Evolutionary conservation across 1,140 invertebrate species (phyloP).

Genomic region (Drosophila athabasca): DNA sequence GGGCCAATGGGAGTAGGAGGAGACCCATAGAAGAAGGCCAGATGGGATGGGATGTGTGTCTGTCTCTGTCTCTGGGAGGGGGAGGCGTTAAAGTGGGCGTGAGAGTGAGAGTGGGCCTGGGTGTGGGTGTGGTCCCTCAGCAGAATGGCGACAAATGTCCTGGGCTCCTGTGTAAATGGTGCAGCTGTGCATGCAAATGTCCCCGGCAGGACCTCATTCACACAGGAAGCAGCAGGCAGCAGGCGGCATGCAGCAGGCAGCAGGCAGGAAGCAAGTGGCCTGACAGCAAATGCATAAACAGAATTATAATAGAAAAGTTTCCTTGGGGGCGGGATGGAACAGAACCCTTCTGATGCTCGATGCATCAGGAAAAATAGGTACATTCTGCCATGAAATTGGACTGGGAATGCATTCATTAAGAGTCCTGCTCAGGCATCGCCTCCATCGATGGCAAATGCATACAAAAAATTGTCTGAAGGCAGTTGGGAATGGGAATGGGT

Average conservation of each 20-base stretch:
- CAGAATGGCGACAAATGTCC: conserved; percentile 38
- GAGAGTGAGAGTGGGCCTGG: neutral
- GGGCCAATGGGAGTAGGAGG: conserved; percentile 26
- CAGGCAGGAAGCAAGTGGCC: conserved; percentile 17
- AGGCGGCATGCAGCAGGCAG: conserved; percentile 9
- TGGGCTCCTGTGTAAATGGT: conserved; percentile 56
- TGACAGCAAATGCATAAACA: conserved; percentile 35
- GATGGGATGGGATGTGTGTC: neutral
- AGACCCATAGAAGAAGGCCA: neutral
- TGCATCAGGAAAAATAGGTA: too few species aligned
- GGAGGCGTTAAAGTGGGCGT: neutral
- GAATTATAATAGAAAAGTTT: conserved; percentile 9
- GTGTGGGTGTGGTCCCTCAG: neutral
- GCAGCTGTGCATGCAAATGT: conserved; percentile 78
- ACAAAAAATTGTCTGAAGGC: too few species aligned
- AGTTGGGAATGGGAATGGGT: too few species aligned
- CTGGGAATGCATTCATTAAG: too few species aligned
- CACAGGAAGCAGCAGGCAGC: conserved; percentile 25
- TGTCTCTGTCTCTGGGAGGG: neutral
- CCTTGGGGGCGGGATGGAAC: too few species aligned
- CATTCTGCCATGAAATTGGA: too few species aligned
- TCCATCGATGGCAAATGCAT: too few species aligned
- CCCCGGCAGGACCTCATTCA: conserved; percentile 54
- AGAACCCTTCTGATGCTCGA: too few species aligned
- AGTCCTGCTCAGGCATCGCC: too few species aligned